Conservation (phyloP, 1,140 invertebrate genomes). For the Sitobion miscanthi region DNA sequence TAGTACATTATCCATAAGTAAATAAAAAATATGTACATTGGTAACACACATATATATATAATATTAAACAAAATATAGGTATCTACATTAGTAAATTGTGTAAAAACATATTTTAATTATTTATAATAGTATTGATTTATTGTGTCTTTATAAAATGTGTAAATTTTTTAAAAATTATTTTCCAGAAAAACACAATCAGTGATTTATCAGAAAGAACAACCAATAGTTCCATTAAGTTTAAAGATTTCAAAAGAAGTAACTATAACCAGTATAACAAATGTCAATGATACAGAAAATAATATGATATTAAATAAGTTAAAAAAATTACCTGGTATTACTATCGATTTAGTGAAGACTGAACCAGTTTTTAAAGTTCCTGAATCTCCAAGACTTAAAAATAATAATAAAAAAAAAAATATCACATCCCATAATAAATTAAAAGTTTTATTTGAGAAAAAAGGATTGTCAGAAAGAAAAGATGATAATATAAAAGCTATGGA, state of each 20-base stretch:
- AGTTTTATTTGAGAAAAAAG: background rate
- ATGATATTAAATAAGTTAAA: background rate
- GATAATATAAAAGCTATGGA: background rate
- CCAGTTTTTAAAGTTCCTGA: conserved; percentile 2
- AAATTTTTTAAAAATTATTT: background rate
- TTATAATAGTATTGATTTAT: background rate
- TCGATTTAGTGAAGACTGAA: background rate
- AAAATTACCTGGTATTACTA: background rate
- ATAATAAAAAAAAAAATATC: background rate
- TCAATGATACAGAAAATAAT: background rate
- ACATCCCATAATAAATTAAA: background rate
- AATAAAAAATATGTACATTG: background rate
- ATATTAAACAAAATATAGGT: background rate
- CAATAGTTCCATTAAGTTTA: background rate
- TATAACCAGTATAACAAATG: background rate
- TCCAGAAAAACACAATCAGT: background rate
- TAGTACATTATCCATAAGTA: too few relatives aligned
- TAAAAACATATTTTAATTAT: background rate
- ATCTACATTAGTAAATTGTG: background rate
- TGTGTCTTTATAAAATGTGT: background rate
- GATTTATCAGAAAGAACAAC: background rate
- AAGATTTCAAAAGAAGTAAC: background rate
- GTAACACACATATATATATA: background rate
- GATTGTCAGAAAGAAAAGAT: background rate
- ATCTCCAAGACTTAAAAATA: background rate